Evolutionary conservation across 1,140 invertebrate genomes (phyloP), one percentile per base, ranked within the genome.

Genomic region (Dinothrombium tinctorium): DNA sequence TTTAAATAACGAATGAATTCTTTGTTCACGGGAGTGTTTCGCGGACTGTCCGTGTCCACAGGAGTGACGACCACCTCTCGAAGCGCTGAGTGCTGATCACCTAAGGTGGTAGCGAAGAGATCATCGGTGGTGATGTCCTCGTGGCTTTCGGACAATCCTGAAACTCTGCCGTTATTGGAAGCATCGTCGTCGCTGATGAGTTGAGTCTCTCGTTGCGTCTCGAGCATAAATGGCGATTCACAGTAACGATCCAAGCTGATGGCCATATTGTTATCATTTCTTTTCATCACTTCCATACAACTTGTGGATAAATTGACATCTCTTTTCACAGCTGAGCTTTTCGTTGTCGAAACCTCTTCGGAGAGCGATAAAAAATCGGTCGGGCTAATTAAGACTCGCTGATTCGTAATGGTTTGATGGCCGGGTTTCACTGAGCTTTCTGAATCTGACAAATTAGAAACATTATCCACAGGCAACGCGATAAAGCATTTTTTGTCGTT

Each of bases 261-360:
- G 35, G 23, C 21, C 3, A 25, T 11, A 24, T 24, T 9, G 26
- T 24, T 26, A 36, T 36, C 14, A 15, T 42, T 21, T 3, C n/a
- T 37, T n/a, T 14, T 22, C 14, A 25, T 33, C 19, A 42, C 36
- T 21, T 42, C 33, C 15, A 43, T n/a, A 22, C 39, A 21, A 32
- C 33, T 37, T 11, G 41, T 19, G 12, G 41, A 43, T 21, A 43
- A 28, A 24, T 37, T 43, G 14, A 43, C 41, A 43, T 43, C 41
- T 21, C 31, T 37, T 20, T 31, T 37, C 2, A 43, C 41, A 8
- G 40, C 40, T 12, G 38, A 29, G 22, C 17, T 25, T 20, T 26
- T 25, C n/a, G 12, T 15, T 38, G 24, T 19, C 20, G 24, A n/a
- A 21, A 14, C 5, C 7, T 43, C 41, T 37, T 43, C 41, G 3